Evolutionary conservation across 2,888 invertebrate species (phyloP).

Genomic region (Chirona hameri): DNA sequence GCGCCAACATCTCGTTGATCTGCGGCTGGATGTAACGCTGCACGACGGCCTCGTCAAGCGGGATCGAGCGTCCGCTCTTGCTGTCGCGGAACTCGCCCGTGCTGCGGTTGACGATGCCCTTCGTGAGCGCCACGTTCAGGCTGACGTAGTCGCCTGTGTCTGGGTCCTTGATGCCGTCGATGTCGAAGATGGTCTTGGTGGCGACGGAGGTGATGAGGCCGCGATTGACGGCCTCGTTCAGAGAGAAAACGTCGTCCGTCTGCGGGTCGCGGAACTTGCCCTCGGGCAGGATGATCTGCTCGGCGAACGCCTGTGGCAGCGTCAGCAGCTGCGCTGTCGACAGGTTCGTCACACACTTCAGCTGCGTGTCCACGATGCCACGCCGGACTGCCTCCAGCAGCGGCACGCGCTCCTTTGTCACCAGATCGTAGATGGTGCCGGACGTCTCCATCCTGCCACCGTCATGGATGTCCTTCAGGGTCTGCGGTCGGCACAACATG

Average conservation of each 20-base stretch:
- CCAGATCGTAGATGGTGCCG: slow-evolving; percentile 76
- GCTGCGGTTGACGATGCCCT: slow-evolving; percentile 70
- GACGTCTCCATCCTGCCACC: slow-evolving; percentile 69
- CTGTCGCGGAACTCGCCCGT: slow-evolving; percentile 68
- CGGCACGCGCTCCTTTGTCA: slow-evolving; percentile 68
- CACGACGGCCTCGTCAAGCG: slow-evolving; percentile 73
- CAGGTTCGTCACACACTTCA: slow-evolving; percentile 78
- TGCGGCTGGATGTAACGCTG: slow-evolving; percentile 68
- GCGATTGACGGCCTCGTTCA: slow-evolving; percentile 82
- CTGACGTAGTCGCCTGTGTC: slow-evolving; percentile 76
- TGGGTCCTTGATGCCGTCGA: slow-evolving; percentile 83
- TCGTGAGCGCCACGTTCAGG: slow-evolving; percentile 73
- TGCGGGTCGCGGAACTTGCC: slow-evolving; percentile 67
- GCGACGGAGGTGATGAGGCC: slow-evolving; percentile 84
- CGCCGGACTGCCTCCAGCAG: slow-evolving; percentile 78
- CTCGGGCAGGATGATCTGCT: slow-evolving; percentile 71
- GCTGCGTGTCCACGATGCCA: slow-evolving; percentile 83
- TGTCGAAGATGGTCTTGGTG: slow-evolving; percentile 84
- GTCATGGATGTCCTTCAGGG: slow-evolving; percentile 80
- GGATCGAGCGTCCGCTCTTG: slow-evolving; percentile 68
- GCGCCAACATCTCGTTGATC: slow-evolving; percentile 69
- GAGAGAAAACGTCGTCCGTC: slow-evolving; percentile 66
- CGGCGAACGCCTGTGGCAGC: slow-evolving; percentile 75
- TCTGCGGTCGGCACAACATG: slow-evolving; percentile 81
- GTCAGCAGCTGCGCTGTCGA: slow-evolving; percentile 74